Evolutionary conservation across 2,888 invertebrate species (phyloP).

Genomic region (Scaptomyza parva): DNA sequence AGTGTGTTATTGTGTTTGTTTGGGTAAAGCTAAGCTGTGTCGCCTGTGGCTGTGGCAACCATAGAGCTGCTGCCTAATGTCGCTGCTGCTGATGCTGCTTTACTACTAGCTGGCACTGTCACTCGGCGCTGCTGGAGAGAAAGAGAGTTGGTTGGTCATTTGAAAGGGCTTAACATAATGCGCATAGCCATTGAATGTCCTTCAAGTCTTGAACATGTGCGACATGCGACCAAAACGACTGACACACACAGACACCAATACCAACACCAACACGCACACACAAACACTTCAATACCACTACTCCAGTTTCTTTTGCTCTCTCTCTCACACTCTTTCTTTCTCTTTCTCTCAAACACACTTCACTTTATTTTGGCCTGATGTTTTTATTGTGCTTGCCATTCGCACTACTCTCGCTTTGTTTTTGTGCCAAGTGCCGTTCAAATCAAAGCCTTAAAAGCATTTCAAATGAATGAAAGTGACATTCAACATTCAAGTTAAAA

Average conservation of each 20-base stretch:
- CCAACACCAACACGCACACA: too few relatives aligned
- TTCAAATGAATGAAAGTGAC: conserved; percentile 48
- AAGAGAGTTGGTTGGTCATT: conserved; percentile 70
- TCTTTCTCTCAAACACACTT: too few relatives aligned
- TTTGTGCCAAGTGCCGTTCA: conserved; percentile 31
- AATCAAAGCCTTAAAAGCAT: conserved; percentile 69
- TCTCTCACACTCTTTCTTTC: too few relatives aligned
- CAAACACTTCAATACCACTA: conserved; percentile 18
- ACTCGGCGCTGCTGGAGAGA: conserved; percentile 45
- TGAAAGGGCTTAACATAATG: conserved; percentile 77
- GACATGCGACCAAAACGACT: conserved; percentile 51
- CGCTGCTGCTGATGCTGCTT: conserved; percentile 7
- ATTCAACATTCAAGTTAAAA: conserved; percentile 24
- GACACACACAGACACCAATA: conserved; percentile 38
- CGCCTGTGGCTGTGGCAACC: conserved; percentile 32
- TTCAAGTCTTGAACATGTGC: conserved; percentile 61
- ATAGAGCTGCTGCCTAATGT: conserved; percentile 27
- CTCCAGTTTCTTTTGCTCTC: neutral
- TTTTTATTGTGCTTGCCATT: conserved; percentile 40
- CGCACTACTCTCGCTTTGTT: conserved; percentile 46
- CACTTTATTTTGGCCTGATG: conserved; percentile 15
- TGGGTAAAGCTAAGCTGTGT: conserved; percentile 33
- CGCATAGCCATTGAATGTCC: conserved; percentile 68
- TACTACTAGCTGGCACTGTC: conserved; percentile 40
- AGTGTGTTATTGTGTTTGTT: neutral